These are phyloP conservation scores for Eucriotettix oculatus DNA, from an alignment of 2,888 invertebrate genomes.

Conservation along the genomic window DNA sequence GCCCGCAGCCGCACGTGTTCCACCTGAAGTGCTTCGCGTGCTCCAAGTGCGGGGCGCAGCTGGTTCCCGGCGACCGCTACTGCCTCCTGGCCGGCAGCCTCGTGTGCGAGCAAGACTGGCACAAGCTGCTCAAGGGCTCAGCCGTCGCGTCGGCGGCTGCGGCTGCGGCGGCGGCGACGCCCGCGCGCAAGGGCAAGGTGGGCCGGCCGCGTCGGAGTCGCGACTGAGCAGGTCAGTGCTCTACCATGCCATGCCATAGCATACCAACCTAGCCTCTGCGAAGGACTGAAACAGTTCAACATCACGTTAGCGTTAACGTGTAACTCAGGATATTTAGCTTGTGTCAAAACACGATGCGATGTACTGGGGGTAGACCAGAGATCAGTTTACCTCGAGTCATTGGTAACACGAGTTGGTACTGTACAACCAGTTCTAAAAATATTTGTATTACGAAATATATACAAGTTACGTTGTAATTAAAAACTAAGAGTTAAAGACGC, in stretches of 20 bases:
- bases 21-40: conserved; percentile 93
- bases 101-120: conserved; percentile 92
- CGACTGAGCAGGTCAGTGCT: conserved; percentile 46
- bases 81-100: conserved; percentile 79
- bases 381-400: no score
- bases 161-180: conserved; percentile 36
- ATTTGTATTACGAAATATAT: no score
- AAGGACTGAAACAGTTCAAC: no score
- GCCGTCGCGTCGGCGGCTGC: conserved; percentile 41
- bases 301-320: no score
- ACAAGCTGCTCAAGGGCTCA: conserved; percentile 62
- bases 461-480: no score
- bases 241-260: not conserved
- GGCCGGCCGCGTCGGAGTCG: conserved; percentile 76
- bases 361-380: no score
- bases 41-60: conserved; percentile 78
- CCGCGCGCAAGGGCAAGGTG: conserved; percentile 71
- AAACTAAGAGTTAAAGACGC: no score
- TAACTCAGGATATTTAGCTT: no score
- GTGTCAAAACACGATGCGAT: no score
- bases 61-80: conserved; percentile 85
- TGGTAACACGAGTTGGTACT: no score
- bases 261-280: not conserved
- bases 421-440: no score
- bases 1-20: conserved; percentile 54